Conservation (phyloP, 2,888 invertebrate species). For the Sericinus montela region DNA sequence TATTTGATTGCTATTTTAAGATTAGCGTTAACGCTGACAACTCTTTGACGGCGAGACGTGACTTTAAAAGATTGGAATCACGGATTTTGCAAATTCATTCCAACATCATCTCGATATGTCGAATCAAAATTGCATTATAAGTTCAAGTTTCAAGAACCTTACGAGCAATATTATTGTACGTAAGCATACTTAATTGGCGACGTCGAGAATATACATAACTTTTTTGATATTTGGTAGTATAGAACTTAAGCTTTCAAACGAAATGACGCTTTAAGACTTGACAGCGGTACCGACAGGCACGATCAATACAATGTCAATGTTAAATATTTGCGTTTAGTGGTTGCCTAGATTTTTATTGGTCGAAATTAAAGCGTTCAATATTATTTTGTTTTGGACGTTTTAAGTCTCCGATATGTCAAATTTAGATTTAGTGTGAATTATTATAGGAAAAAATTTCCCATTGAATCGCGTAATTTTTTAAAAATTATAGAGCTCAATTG, state of each 20-base stretch:
- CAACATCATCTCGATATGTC: constrained; percentile 7
- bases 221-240: constrained; percentile 8
- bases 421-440: too few species aligned
- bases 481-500: too few species aligned
- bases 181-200: constrained; percentile 1
- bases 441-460: too few species aligned
- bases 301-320: neutral
- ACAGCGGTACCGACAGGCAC: neutral
- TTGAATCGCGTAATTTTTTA: too few species aligned
- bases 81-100: constrained; percentile 14
- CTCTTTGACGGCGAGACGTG: neutral
- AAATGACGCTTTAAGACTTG: neutral
- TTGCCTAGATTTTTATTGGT: neutral
- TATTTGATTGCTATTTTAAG: neutral
- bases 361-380: neutral
- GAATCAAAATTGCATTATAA: constrained; percentile 14
- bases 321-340: neutral
- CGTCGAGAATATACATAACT: neutral
- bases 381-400: too few species aligned
- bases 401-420: too few species aligned
- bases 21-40: constrained; percentile 5
- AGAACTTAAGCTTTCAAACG: neutral
- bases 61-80: neutral
- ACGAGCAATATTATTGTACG: constrained; percentile 1
- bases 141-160: too few species aligned